Evolutionary conservation across 2,113 vertebrate species (phyloP).

Genomic region (Polypterus bichir): DNA sequence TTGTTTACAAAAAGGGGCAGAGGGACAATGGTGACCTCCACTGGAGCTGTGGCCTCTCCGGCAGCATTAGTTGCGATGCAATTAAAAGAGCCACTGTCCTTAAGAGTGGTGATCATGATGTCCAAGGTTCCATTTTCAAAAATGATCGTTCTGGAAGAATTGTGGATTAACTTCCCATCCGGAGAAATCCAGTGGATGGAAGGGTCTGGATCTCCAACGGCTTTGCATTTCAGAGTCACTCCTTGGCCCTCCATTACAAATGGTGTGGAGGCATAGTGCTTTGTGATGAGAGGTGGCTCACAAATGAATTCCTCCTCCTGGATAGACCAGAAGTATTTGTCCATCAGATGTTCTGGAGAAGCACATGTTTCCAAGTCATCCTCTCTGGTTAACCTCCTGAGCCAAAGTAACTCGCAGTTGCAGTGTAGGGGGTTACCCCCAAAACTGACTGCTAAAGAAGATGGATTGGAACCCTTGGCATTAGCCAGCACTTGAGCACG

Average conservation of each 20-base stretch:
- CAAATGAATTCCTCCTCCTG: constrained; percentile 84
- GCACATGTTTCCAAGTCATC: constrained; percentile 85
- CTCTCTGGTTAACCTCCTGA: constrained; percentile 64
- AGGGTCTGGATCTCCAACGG: constrained; percentile 73
- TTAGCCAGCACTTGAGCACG: constrained; percentile 57
- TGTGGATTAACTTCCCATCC: constrained; percentile 75
- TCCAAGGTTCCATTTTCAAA: constrained; percentile 77
- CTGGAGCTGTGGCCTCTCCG: constrained; percentile 67
- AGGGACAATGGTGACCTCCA: constrained; percentile 73
- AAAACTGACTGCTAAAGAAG: constrained; percentile 67
- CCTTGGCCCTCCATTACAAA: constrained; percentile 79
- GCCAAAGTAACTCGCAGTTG: constrained; percentile 85
- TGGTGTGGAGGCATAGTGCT: constrained; percentile 54
- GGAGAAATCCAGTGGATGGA: constrained; percentile 80
- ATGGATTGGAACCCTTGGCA: constrained; percentile 51
- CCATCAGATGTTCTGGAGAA: constrained; percentile 74
- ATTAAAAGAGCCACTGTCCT: constrained; percentile 78
- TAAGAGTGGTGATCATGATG: constrained; percentile 75
- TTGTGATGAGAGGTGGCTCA: constrained; percentile 71
- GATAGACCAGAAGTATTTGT: constrained; percentile 86
- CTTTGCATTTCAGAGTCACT: constrained; percentile 70
- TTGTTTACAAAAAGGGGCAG: constrained; percentile 71
- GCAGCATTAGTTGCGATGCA: constrained; percentile 87
- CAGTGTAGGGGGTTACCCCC: constrained; percentile 84
- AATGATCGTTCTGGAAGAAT: constrained; percentile 64